phyloP scores from a whole-genome alignment of 2,888 invertebrate genomes.

The Brachypterus glaber region DNA sequence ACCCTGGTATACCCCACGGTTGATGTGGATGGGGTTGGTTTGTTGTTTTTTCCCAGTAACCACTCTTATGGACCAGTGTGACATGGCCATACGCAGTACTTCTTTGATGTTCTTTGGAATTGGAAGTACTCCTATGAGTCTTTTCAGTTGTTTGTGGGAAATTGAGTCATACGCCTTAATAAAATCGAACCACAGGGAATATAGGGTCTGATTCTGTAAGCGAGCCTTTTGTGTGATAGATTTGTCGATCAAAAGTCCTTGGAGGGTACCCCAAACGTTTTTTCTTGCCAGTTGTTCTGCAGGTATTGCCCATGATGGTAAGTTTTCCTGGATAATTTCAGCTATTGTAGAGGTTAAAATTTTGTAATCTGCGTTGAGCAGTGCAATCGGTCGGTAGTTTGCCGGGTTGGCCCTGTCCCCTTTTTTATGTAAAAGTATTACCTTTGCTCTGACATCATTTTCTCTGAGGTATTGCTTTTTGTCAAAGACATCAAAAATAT shows the following conservation, averaged over 20 bases:
- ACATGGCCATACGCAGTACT: background rate
- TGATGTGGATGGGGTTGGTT: background rate
- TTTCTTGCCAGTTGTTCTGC: background rate
- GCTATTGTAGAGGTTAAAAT: slow-evolving; percentile 20
- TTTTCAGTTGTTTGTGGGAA: background rate
- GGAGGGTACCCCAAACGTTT: background rate
- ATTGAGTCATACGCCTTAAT: background rate
- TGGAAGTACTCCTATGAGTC: background rate
- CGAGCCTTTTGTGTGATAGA: background rate
- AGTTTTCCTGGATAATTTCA: slow-evolving; percentile 8
- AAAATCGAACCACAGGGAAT: background rate
- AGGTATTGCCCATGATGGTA: slow-evolving; percentile 1
- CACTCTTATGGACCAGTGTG: background rate
- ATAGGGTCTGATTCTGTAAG: background rate
- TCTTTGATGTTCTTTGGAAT: background rate
- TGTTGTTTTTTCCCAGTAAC: background rate
- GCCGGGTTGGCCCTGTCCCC: slow-evolving; percentile 20
- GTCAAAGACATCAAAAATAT: slow-evolving; percentile 1
- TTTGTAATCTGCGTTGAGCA: slow-evolving; percentile 25
- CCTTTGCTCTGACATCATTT: slow-evolving; percentile 19
- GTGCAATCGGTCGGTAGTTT: slow-evolving; percentile 25
- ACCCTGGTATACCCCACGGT: background rate
- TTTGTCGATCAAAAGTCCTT: background rate
- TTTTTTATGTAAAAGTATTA: slow-evolving; percentile 25
- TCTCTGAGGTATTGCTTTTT: slow-evolving; percentile 7